These are phyloP conservation scores for Labia minor DNA, from an alignment of 2,888 invertebrate species.

Conservation along the genomic window DNA sequence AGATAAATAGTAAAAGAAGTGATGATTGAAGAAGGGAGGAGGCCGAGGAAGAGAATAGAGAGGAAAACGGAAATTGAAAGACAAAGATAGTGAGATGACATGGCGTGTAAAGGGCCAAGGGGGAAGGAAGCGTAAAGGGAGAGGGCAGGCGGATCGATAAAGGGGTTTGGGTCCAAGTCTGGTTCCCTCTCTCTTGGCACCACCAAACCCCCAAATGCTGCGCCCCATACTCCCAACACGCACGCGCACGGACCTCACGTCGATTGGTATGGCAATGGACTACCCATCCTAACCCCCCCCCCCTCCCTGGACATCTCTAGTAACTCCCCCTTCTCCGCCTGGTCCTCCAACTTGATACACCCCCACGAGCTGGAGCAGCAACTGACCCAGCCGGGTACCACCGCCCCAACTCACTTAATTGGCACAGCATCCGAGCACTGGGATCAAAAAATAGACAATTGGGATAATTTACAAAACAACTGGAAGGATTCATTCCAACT, in stretches of 20 bases:
- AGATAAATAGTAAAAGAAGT: no score
- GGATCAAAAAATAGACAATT: no score
- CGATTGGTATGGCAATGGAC: constrained; percentile 5
- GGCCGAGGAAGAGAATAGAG: not conserved
- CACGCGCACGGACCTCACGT: constrained; percentile 2
- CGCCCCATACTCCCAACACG: not conserved
- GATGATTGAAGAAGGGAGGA: no score
- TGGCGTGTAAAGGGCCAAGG: not conserved
- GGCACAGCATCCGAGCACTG: not conserved
- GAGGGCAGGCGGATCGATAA: not conserved
- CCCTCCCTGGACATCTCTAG: not conserved
- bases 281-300: not conserved
- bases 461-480: no score
- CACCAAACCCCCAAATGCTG: not conserved
- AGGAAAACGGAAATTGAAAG: constrained; percentile 13
- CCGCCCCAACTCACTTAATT: not conserved
- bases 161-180: constrained; percentile 5
- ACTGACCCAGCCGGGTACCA: not conserved
- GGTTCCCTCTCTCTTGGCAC: constrained; percentile 1
- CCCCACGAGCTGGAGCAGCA: not conserved
- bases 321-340: not conserved
- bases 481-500: no score
- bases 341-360: not conserved
- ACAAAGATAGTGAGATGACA: constrained; percentile 13
- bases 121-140: not conserved